These are phyloP conservation scores for Corythucha ciliata DNA, from an alignment of 2,888 invertebrate genomes.

Conservation along the genomic window DNA sequence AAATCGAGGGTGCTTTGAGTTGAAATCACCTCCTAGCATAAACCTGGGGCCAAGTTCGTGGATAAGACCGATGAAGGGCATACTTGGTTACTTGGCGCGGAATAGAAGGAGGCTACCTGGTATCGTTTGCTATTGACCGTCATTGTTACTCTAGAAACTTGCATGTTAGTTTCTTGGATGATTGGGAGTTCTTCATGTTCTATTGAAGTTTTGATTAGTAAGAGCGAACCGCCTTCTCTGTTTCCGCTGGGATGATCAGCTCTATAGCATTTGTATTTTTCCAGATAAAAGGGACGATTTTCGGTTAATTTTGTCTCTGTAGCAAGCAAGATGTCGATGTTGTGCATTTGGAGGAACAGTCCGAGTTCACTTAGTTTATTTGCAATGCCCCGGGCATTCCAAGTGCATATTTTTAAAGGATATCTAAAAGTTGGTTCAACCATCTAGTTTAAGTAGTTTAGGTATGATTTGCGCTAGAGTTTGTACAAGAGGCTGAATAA, in stretches of 20 bases:
- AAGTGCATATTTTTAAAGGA: slow-evolving; percentile 11
- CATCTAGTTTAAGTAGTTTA: not conserved
- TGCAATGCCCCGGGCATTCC: slow-evolving; percentile 2
- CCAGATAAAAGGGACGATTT: slow-evolving; percentile 10
- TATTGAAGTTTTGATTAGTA: too few species aligned
- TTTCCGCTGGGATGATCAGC: too few species aligned
- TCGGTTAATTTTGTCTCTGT: slow-evolving; percentile 15
- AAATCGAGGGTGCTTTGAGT: not conserved
- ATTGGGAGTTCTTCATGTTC: not conserved
- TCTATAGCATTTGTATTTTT: not conserved
- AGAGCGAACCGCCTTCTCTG: too few species aligned
- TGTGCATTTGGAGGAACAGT: not conserved
- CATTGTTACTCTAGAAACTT: not conserved
- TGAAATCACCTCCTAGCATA: not conserved
- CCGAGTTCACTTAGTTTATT: slow-evolving; percentile 11
- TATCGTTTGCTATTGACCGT: not conserved
- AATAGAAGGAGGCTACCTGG: not conserved
- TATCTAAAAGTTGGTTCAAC: not conserved
- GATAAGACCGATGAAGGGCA: too few species aligned
- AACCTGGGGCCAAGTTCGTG: not conserved
- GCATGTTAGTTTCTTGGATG: not conserved
- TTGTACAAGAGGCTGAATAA: slow-evolving; percentile 11
- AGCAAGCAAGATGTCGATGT: slow-evolving; percentile 7
- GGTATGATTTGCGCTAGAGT: slow-evolving; percentile 6
- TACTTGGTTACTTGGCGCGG: not conserved